These are phyloP conservation scores for Atopsyche davidsoni DNA, from an alignment of 1,140 invertebrate species.

Conservation along the genomic window DNA sequence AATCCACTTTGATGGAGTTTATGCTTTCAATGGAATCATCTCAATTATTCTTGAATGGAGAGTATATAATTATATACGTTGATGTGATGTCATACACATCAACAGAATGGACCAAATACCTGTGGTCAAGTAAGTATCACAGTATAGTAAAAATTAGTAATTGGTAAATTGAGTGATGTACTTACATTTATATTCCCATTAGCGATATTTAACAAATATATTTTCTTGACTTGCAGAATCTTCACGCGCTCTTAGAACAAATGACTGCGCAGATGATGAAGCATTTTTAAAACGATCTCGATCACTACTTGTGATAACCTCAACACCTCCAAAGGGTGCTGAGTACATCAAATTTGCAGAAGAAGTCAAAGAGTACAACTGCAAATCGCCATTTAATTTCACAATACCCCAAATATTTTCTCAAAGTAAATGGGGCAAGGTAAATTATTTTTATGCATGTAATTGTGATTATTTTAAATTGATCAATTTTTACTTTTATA, in stretches of 20 bases:
- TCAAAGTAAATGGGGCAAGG: slow-evolving; percentile 52
- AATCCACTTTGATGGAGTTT: slow-evolving; percentile 76
- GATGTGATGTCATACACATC: slow-evolving; percentile 81
- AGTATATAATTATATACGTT: slow-evolving; percentile 93
- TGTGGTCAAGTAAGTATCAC: too few relatives aligned
- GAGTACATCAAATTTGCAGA: slow-evolving; percentile 71
- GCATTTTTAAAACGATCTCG: slow-evolving; percentile 65
- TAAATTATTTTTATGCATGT: slow-evolving; percentile 33
- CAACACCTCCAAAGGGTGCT: slow-evolving; percentile 68
- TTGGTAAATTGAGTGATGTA: too few relatives aligned
- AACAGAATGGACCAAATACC: slow-evolving; percentile 74
- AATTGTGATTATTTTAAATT: slow-evolving; percentile 4
- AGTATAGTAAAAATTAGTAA: too few relatives aligned
- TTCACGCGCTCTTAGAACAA: slow-evolving; percentile 30
- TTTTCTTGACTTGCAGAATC: not conserved
- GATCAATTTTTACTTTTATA: not conserved
- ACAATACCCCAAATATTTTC: slow-evolving; percentile 51
- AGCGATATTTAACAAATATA: not conserved
- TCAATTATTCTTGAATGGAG: slow-evolving; percentile 80
- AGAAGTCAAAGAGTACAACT: slow-evolving; percentile 70
- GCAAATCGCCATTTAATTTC: slow-evolving; percentile 70
- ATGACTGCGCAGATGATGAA: slow-evolving; percentile 56
- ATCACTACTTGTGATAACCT: slow-evolving; percentile 79
- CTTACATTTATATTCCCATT: not conserved
- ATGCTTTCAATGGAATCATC: slow-evolving; percentile 85